These are phyloP conservation scores for Drosophila demipolita DNA, from an alignment of 2,888 invertebrate genomes.

Conservation along the genomic window DNA sequence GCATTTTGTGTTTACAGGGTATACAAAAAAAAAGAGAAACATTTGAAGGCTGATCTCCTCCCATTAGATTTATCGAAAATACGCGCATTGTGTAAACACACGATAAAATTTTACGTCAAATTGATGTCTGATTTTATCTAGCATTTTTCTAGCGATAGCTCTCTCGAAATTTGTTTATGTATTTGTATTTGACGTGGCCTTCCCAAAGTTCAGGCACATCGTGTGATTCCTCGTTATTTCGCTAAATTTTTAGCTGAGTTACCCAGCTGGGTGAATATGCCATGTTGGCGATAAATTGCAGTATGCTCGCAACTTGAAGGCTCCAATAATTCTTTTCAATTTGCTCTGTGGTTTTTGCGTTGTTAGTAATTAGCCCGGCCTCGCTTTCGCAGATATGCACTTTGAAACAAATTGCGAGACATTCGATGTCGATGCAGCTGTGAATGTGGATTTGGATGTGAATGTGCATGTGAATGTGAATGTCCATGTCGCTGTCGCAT, in stretches of 20 bases:
- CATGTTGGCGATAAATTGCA: conserved; percentile 59
- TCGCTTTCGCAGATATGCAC: conserved; percentile 51
- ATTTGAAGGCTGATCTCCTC: conserved; percentile 37
- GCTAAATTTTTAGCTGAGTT: conserved; percentile 38
- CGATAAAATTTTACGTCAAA: conserved; percentile 41
- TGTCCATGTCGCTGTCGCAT: conserved; percentile 73
- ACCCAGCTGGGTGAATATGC: conserved; percentile 26
- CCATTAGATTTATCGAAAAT: conserved; percentile 37
- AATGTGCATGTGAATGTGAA: conserved; percentile 33
- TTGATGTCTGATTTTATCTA: conserved; percentile 33
- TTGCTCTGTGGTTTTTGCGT: conserved; percentile 68
- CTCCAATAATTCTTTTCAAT: conserved; percentile 68
- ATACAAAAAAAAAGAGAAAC: neutral
- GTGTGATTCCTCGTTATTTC: conserved; percentile 16
- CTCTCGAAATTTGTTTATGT: conserved; percentile 21
- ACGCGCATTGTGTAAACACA: conserved; percentile 45
- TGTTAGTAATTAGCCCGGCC: conserved; percentile 70
- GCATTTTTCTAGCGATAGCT: conserved; percentile 3
- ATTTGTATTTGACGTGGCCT: conserved; percentile 44
- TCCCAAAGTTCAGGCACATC: conserved; percentile 58
- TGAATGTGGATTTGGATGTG: conserved; percentile 8
- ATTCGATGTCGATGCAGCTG: conserved; percentile 33
- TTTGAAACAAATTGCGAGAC: conserved; percentile 57
- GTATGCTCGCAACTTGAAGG: conserved; percentile 49
- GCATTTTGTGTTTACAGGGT: neutral